phyloP scores from a whole-genome alignment of 2,113 vertebrate genomes.

The Tor tambroides region DNA sequence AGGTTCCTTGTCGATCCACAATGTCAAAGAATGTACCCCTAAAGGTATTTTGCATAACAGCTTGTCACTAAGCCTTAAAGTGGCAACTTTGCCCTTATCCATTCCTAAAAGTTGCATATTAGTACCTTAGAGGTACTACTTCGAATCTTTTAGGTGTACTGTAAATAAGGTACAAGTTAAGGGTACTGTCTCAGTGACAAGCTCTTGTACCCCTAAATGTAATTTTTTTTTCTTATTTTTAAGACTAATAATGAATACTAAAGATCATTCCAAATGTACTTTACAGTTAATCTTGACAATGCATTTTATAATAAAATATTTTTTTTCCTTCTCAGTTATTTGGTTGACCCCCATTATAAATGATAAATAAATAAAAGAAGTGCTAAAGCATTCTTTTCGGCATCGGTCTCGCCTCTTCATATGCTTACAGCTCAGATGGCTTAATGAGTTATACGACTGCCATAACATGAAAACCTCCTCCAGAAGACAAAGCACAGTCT shows the following conservation, averaged over 20 bases:
- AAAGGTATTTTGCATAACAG: not conserved
- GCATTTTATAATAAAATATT: not conserved
- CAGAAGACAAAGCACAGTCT: conserved; percentile 13
- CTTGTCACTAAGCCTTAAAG: not conserved
- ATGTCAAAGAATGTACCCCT: not conserved
- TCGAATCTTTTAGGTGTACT: not conserved
- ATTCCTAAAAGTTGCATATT: not conserved
- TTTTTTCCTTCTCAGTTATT: not conserved
- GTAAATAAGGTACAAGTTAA: not conserved
- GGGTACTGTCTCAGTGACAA: not conserved
- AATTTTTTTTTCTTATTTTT: not conserved
- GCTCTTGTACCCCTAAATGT: not conserved
- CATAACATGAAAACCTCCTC: conserved; percentile 11
- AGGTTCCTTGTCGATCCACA: not conserved
- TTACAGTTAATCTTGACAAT: not conserved
- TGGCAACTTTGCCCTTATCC: not conserved
- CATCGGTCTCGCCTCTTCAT: not conserved
- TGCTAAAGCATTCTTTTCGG: not conserved
- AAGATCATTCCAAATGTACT: not conserved
- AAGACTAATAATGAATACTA: not conserved
- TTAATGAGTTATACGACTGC: conserved; percentile 11
- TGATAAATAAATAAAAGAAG: not conserved
- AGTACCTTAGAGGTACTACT: not conserved
- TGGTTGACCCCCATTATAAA: not conserved
- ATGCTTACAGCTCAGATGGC: conserved; percentile 10